Evolutionary conservation across 2,888 invertebrate genomes (phyloP).

Genomic region (Invenusta paracnida): DNA sequence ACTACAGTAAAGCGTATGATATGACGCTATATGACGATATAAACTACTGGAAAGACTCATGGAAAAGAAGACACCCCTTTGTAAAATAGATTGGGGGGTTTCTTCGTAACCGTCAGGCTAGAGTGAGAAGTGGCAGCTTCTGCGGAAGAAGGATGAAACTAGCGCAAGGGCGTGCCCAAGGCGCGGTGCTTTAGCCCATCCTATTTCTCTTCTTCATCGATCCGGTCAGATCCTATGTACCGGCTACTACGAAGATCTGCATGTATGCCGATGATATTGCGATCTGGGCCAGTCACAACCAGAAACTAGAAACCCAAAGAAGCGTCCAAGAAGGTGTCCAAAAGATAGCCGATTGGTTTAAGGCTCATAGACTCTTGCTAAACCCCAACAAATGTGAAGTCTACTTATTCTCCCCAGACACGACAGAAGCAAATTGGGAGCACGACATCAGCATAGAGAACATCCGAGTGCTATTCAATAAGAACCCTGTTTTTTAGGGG

Average conservation of each 20-base stretch:
- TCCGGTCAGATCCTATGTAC: not conserved
- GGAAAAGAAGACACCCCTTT: not conserved
- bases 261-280: constrained; percentile 13
- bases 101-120: not conserved
- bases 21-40: not conserved
- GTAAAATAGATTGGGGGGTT: not conserved
- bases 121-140: not conserved
- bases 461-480: not conserved
- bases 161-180: not conserved
- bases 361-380: not conserved
- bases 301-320: not conserved
- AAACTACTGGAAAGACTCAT: not conserved
- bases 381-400: not conserved
- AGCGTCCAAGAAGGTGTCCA: not conserved
- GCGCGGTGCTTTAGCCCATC: not conserved
- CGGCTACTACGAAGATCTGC: not conserved
- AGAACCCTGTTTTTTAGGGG: not conserved
- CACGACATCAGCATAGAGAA: not conserved
- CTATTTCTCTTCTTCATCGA: not conserved
- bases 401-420: not conserved
- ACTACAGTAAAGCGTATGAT: not conserved
- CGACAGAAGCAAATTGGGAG: not conserved
- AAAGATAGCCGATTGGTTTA: not conserved
- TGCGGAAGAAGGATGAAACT: not conserved
- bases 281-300: not conserved